Conservation (phyloP, 1,140 invertebrate species). For the Trinorchestia longiramus region DNA sequence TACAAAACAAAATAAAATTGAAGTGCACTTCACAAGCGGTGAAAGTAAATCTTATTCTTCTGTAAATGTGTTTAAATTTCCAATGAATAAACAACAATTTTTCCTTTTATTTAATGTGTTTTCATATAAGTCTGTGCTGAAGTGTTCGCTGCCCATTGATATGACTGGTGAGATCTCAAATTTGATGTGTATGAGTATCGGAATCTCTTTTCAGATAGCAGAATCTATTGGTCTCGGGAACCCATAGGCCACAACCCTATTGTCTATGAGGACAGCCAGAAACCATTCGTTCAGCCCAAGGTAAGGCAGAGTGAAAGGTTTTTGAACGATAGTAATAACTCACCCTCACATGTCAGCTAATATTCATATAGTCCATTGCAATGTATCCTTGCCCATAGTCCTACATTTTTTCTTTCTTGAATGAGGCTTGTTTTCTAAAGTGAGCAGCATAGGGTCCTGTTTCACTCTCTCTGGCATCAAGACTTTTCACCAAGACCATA, state of each 20-base stretch:
- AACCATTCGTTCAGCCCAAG: conserved; percentile 71
- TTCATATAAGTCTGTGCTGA: too few relatives aligned
- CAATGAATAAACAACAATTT: too few relatives aligned
- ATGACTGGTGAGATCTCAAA: too few relatives aligned
- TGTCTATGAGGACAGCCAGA: conserved; percentile 71
- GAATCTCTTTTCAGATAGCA: not conserved
- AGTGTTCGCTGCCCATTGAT: too few relatives aligned
- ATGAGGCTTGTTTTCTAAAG: not conserved
- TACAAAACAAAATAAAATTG: too few relatives aligned
- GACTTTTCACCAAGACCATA: not conserved
- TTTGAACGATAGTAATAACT: not conserved
- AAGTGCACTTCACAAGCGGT: too few relatives aligned
- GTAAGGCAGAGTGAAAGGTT: not conserved
- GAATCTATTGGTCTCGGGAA: conserved; percentile 71
- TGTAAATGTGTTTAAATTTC: too few relatives aligned
- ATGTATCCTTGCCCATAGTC: not conserved
- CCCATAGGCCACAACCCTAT: conserved; percentile 69
- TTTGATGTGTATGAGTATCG: too few relatives aligned
- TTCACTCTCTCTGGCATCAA: not conserved
- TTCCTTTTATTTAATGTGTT: too few relatives aligned
- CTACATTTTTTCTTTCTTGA: not conserved
- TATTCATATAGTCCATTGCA: not conserved
- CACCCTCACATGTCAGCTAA: not conserved
- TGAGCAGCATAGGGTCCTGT: not conserved
- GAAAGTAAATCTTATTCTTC: too few relatives aligned